These are phyloP conservation scores for Dipodomys ordii DNA, from an alignment of 2,113 vertebrate genomes.

Conservation along the genomic window DNA sequence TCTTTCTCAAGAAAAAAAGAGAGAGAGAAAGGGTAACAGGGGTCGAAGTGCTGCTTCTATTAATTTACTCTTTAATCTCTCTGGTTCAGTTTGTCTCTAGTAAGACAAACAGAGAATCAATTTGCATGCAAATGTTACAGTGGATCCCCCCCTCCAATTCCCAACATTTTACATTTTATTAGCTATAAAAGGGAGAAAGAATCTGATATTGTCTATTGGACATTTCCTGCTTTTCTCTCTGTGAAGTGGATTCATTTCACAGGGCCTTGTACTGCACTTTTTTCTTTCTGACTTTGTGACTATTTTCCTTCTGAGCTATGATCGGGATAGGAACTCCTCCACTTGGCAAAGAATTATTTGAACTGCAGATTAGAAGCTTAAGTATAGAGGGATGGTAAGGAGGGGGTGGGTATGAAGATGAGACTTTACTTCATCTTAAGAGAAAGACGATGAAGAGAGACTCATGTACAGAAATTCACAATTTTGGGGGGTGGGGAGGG, in stretches of 20 bases:
- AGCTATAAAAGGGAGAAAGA: conserved; percentile 4
- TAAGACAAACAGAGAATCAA: conserved; percentile 64
- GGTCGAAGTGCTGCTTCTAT: conserved; percentile 41
- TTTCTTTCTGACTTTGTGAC: background rate
- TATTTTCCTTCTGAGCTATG: conserved; percentile 41
- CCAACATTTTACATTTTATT: background rate
- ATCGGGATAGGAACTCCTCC: background rate
- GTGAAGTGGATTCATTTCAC: conserved; percentile 5
- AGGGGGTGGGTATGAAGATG: background rate
- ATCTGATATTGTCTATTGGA: conserved; percentile 62
- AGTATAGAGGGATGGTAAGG: background rate
- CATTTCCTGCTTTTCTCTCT: background rate
- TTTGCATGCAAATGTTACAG: conserved; percentile 66
- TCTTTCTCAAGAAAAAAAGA: conserved; percentile 35
- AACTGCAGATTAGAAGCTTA: conserved; percentile 52
- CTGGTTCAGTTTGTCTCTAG: conserved; percentile 26
- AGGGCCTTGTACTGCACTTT: background rate
- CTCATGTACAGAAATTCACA: background rate
- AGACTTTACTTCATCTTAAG: conserved; percentile 3
- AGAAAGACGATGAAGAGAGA: conserved; percentile 19
- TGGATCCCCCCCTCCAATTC: conserved; percentile 3
- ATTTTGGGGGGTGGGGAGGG: background rate
- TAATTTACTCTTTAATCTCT: conserved; percentile 70
- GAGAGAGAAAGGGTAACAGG: background rate
- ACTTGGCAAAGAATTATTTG: conserved; percentile 50